Conservation (phyloP, 2,113 vertebrate species). For the Butorides virescens region DNA sequence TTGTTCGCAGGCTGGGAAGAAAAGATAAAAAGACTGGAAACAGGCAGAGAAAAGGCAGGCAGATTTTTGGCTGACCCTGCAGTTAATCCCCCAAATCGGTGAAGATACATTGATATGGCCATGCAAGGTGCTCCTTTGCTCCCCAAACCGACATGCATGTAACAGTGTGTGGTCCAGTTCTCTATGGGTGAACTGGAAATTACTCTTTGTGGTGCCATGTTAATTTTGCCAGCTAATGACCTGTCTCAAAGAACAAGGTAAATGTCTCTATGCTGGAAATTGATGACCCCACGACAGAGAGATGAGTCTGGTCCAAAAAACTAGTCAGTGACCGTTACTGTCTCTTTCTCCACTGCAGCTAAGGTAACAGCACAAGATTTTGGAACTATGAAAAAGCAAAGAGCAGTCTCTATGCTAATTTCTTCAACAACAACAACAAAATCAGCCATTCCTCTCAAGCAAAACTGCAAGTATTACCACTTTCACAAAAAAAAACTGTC, state of each 20-base stretch:
- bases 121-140: neutral
- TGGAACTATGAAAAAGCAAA: neutral
- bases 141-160: accelerated
- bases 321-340: neutral
- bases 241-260: neutral
- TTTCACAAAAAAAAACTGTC: neutral
- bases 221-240: neutral
- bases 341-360: neutral
- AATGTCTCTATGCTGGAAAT: neutral
- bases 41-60: neutral
- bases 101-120: neutral
- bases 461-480: neutral
- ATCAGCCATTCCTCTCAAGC: neutral
- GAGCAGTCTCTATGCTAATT: neutral
- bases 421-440: neutral
- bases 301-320: neutral
- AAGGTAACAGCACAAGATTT: neutral
- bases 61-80: neutral
- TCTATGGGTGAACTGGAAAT: neutral
- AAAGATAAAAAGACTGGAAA: neutral
- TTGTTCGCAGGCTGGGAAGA: neutral
- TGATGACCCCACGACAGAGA: neutral
- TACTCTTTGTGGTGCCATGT: neutral
- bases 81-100: neutral
- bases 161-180: accelerated